Evolutionary conservation across 2,888 invertebrate species (phyloP), one percentile per base, ranked within the genome.

Genomic region (Hanleya hanleyi): DNA sequence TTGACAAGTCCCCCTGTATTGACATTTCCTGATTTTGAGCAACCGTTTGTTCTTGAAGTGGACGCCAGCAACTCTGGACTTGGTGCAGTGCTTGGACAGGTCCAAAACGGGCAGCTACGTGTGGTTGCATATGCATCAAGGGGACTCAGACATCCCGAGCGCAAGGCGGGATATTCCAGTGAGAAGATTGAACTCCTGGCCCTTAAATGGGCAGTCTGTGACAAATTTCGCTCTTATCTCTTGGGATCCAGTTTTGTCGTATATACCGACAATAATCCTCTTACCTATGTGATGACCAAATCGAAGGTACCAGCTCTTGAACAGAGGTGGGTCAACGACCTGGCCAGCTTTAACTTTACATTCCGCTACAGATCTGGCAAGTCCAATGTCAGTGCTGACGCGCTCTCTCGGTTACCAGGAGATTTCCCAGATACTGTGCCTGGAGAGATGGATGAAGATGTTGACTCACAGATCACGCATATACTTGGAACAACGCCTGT

Each of bases 131-230:
- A 78, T 65, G 75, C 71, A 15, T 66, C 61, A 35, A 32, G 72
- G 18, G 41, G 41, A 41, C 41, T 41, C 9, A 9, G 41, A 18
- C 41, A 41, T 18, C 41, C 41, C 18, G 41, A 41, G 18, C 9
- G 41, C 9, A 9, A 41, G 41, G 41, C 41, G 18, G 41, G 41
- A 18, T 78, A 78, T 61, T 75, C 72, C 32, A 72, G 50, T 50
- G 70, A 67, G 51, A 78, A 76, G 65, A 12, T 79, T n/a, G 77
- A 78, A 50, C 66, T 73, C 26, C 67, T 79, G 18, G 79, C 66
- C 5, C 66, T 77, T 2, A 80, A 80, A 62, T 77, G 78, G 79
- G 75, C 79, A 4, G 62, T 77, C n/a, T 66, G 69, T 29, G 71
- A 76, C 6, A 76, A 77, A 38, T 77, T 76, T 36, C 37, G 65